These are phyloP conservation scores for Lucilia sericata DNA, from an alignment of 1,140 invertebrate species.

Conservation along the genomic window DNA sequence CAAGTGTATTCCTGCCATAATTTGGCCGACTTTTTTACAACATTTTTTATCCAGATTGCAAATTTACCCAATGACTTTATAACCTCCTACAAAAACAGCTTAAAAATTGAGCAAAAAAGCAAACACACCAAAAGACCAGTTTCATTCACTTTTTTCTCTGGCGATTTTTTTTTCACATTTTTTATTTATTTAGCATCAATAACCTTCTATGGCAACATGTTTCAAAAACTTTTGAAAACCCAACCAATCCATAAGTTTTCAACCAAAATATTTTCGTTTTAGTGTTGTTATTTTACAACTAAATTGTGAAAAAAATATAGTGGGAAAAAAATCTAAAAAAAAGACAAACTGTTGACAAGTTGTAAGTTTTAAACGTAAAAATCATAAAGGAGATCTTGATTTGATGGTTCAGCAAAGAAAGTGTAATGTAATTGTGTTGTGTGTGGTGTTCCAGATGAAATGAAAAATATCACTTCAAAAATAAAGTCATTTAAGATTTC, in stretches of 20 bases:
- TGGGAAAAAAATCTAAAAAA: not conserved
- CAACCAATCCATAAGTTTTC: not conserved
- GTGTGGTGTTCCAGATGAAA: not conserved
- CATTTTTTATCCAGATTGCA: not conserved
- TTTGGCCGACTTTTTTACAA: no score
- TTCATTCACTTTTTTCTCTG: not conserved
- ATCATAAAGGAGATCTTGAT: conserved; percentile 11
- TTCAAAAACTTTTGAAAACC: not conserved
- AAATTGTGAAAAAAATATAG: not conserved
- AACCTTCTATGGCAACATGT: conserved; percentile 20
- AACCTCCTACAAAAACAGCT: conserved; percentile 17
- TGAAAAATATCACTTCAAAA: conserved; percentile 13
- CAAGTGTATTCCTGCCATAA: no score
- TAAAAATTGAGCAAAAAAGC: not conserved
- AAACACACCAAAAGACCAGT: not conserved
- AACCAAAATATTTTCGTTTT: not conserved
- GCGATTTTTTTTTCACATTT: not conserved
- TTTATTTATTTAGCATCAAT: conserved; percentile 8
- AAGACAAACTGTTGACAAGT: conserved; percentile 20
- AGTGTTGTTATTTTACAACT: not conserved
- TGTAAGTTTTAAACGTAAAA: not conserved
- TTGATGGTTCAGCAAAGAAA: not conserved
- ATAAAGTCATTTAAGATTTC: conserved; percentile 5
- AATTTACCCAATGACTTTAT: conserved; percentile 20
- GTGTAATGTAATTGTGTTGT: not conserved